A percentile compares a stretch with the other conserved stretches of the same genome.
phyloP scores from a whole-genome alignment of 2,113 vertebrate species.

The Narcine bancroftii region DNA sequence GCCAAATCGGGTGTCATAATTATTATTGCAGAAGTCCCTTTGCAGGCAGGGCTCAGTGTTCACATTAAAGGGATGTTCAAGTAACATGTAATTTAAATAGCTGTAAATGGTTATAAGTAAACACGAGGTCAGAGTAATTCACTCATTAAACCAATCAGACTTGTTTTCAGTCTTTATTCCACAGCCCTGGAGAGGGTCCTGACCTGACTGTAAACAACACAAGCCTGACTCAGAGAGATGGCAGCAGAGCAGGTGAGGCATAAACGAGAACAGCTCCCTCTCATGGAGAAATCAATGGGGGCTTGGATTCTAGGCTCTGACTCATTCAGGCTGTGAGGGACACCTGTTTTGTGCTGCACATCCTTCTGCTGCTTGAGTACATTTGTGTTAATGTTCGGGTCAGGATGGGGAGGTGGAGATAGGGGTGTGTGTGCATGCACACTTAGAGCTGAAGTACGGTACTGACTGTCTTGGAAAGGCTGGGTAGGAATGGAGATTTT shows the following conservation, averaged over 20 bases:
- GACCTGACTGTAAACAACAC: conserved; percentile 15
- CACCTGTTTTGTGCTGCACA: background rate
- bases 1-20: background rate
- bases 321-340: background rate
- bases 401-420: background rate
- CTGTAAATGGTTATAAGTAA: background rate
- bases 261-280: background rate
- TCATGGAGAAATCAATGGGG: background rate
- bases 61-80: background rate
- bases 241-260: background rate
- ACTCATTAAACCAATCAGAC: background rate
- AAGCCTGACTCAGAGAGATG: background rate
- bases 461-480: background rate
- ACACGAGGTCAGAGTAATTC: background rate
- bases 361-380: background rate
- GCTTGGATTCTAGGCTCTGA: background rate
- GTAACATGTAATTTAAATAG: background rate
- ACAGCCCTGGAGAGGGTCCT: background rate
- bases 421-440: background rate
- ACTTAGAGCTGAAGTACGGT: background rate
- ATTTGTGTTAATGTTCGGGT: background rate
- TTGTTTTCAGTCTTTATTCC: conserved; percentile 20
- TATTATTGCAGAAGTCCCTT: background rate
- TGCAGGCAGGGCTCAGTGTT: background rate
- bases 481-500: too few species aligned